A percentile compares a stretch with the other conserved stretches of the same genome.
Evolutionary conservation across 2,888 invertebrate genomes (phyloP).

Genomic region (Ormyrus rosae): DNA sequence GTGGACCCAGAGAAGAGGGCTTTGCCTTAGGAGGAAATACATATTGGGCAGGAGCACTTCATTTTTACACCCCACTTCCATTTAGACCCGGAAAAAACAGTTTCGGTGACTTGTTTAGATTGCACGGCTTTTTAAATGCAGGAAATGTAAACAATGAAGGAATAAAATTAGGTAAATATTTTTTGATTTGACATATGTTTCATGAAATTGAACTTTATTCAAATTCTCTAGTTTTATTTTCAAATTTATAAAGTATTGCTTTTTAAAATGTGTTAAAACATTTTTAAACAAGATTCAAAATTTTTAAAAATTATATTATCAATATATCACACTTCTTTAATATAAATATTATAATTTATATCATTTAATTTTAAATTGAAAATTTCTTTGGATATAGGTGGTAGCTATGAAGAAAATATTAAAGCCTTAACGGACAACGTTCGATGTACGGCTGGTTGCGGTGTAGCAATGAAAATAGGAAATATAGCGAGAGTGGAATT

Average conservation of each 20-base stretch:
- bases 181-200: slow-evolving; percentile 5
- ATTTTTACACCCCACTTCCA: slow-evolving; percentile 93
- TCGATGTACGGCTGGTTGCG: slow-evolving; percentile 88
- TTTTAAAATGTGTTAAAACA: too few species aligned
- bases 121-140: slow-evolving; percentile 92
- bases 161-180: slow-evolving; percentile 75
- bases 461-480: slow-evolving; percentile 89
- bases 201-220: background rate
- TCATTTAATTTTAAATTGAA: background rate
- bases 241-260: too few species aligned
- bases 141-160: slow-evolving; percentile 85
- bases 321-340: background rate
- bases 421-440: slow-evolving; percentile 77
- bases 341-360: background rate
- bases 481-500: slow-evolving; percentile 94
- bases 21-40: slow-evolving; percentile 85
- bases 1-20: slow-evolving; percentile 89
- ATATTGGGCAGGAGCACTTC: slow-evolving; percentile 91
- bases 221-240: too few species aligned
- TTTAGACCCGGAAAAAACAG: slow-evolving; percentile 88
- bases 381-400: slow-evolving; percentile 69
- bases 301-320: background rate
- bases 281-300: slow-evolving; percentile 52
- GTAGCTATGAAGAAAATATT: slow-evolving; percentile 72
- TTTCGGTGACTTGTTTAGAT: slow-evolving; percentile 89